Conservation (phyloP, 2,888 invertebrate species). For the Melitaea athalia region DNA sequence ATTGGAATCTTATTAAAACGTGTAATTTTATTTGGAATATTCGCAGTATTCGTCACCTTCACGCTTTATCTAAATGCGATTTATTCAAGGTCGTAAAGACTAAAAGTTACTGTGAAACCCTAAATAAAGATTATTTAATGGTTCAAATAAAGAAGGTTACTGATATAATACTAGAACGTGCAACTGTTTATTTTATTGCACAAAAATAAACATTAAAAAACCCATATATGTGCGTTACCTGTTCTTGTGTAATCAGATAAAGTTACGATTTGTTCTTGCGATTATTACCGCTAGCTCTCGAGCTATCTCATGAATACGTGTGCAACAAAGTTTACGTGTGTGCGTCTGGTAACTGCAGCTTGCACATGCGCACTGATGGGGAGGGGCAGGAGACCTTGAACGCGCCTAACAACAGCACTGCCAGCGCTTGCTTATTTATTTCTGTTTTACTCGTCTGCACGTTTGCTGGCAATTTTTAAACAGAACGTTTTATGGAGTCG, state of each 20-base stretch:
- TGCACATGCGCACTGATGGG: conserved; percentile 43
- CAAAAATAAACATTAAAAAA: not conserved
- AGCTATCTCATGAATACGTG: conserved; percentile 10
- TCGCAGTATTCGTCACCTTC: no score
- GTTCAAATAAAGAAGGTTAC: not conserved
- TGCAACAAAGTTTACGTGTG: conserved; percentile 27
- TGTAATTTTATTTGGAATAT: no score
- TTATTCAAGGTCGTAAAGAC: no score
- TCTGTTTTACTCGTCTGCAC: conserved; percentile 72
- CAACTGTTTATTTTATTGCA: not conserved
- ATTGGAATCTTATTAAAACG: no score
- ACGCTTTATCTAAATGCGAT: no score
- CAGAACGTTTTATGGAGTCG: conserved; percentile 67
- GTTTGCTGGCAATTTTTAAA: conserved; percentile 68
- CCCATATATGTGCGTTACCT: not conserved
- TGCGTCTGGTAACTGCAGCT: conserved; percentile 37
- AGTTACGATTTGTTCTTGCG: conserved; percentile 7
- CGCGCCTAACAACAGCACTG: conserved; percentile 76
- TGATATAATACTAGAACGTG: not conserved
- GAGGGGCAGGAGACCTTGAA: conserved; percentile 69
- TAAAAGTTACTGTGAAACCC: no score
- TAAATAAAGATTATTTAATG: no score
- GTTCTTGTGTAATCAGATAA: conserved; percentile 8
- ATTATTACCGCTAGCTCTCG: conserved; percentile 11
- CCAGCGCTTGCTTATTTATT: conserved; percentile 67